phyloP scores from a whole-genome alignment of 1,140 invertebrate species.

The Neodiprion virginianus region DNA sequence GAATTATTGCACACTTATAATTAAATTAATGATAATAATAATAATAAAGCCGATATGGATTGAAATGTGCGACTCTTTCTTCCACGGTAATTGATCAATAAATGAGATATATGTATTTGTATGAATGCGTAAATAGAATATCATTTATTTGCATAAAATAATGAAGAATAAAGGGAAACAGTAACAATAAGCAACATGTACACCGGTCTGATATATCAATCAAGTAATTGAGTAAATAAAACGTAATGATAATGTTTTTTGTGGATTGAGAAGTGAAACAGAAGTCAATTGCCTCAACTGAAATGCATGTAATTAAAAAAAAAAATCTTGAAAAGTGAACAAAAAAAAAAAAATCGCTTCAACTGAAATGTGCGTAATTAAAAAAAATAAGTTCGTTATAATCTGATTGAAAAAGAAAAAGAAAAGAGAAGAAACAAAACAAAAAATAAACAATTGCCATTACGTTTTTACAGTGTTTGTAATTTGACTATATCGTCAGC shows the following conservation, averaged over 20 bases:
- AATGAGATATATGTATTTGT: neutral
- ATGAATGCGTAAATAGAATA: neutral
- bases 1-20: too few relatives aligned
- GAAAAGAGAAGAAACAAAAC: constrained; percentile 33
- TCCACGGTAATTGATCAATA: neutral
- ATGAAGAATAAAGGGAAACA: constrained; percentile 7
- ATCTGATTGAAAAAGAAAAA: constrained; percentile 23
- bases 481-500: neutral
- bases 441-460: constrained; percentile 51
- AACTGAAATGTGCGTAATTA: constrained; percentile 17
- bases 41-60: too few relatives aligned
- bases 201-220: constrained; percentile 13
- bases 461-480: constrained; percentile 30
- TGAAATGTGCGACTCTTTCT: too few relatives aligned
- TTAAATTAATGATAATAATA: too few relatives aligned
- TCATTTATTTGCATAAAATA: constrained; percentile 9
- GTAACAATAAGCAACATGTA: neutral
- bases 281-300: constrained; percentile 15
- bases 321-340: constrained; percentile 4
- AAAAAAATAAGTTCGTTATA: constrained; percentile 20
- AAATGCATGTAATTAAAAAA: constrained; percentile 16
- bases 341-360: neutral
- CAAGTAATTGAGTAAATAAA: neutral
- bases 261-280: neutral
- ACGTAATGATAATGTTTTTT: neutral